A percentile compares a stretch with the other conserved stretches of the same genome.
These are phyloP conservation scores for Scaeva pyrastri DNA, from an alignment of 2,888 invertebrate genomes.

Conservation along the genomic window DNA sequence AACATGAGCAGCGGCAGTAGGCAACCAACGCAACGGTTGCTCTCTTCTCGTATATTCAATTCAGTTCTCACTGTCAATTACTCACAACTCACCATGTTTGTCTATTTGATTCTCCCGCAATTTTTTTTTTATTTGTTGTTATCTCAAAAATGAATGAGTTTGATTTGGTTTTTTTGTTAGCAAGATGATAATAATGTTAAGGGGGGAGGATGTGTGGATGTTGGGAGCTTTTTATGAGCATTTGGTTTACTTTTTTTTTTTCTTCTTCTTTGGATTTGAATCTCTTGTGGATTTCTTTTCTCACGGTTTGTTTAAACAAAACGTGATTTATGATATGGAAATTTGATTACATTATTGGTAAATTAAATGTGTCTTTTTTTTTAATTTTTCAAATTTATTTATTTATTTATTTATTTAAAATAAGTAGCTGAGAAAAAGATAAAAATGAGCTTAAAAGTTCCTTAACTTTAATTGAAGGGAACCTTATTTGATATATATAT, in stretches of 20 bases:
- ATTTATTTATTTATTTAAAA: not conserved
- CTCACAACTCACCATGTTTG: constrained; percentile 16
- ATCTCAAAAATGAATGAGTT: constrained; percentile 43
- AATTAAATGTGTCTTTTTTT: not conserved
- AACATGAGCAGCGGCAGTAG: not conserved
- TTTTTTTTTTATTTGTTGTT: constrained; percentile 21
- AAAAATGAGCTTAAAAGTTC: too few relatives aligned
- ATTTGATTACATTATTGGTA: not conserved
- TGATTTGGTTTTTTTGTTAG: not conserved
- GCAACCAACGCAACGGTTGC: constrained; percentile 7
- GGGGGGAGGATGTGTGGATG: constrained; percentile 4
- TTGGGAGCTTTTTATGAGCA: constrained; percentile 42
- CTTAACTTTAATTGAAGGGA: too few relatives aligned
- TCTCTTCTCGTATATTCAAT: constrained; percentile 21
- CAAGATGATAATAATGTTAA: not conserved
- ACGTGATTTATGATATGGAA: not conserved
- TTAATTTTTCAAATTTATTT: not conserved
- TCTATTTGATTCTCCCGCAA: constrained; percentile 30
- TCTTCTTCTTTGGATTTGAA: not conserved
- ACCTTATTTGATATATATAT: too few relatives aligned
- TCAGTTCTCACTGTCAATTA: too few relatives aligned
- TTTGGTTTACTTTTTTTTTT: not conserved
- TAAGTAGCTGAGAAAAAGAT: not conserved
- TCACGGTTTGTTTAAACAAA: constrained; percentile 10
- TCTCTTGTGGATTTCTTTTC: constrained; percentile 10